phyloP scores from a whole-genome alignment of 2,888 invertebrate genomes.

The Globia sparganii region DNA sequence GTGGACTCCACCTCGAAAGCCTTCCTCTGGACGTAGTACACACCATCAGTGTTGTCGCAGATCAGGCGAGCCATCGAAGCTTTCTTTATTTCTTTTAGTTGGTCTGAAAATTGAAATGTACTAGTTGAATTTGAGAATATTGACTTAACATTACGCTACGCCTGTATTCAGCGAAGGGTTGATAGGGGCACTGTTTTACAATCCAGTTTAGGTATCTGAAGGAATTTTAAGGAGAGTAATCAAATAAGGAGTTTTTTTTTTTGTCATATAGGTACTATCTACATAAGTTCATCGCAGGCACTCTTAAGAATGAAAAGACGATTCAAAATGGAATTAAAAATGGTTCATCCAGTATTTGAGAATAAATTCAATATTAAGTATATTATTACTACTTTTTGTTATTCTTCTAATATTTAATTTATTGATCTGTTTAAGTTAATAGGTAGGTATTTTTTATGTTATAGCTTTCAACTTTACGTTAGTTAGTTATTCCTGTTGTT shows the following conservation, averaged over 20 bases:
- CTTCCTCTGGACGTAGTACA: conserved; percentile 92
- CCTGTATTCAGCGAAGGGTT: neutral
- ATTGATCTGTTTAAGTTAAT: too few species aligned
- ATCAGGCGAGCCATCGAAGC: conserved; percentile 94
- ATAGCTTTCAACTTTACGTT: too few species aligned
- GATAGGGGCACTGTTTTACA: neutral
- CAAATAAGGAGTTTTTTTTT: neutral
- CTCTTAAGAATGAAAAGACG: neutral
- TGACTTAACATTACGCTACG: neutral
- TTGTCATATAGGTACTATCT: neutral
- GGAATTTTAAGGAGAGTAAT: neutral
- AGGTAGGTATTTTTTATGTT: too few species aligned
- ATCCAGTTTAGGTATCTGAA: neutral
- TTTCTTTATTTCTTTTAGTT: conserved; percentile 94
- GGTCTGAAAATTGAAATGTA: conserved; percentile 83
- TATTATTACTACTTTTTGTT: too few species aligned
- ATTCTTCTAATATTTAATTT: too few species aligned
- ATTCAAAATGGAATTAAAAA: too few species aligned
- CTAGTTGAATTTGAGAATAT: neutral
- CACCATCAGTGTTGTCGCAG: conserved; percentile 94
- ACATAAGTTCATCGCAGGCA: neutral
- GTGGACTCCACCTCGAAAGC: conserved; percentile 92
- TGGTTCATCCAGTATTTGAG: too few species aligned
- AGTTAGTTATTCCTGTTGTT: too few species aligned
- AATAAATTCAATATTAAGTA: too few species aligned